Evolutionary conservation across 2,888 invertebrate genomes (phyloP), one percentile per base, ranked within the genome.

Genomic region (Spatulosminthurus flaviceps): DNA sequence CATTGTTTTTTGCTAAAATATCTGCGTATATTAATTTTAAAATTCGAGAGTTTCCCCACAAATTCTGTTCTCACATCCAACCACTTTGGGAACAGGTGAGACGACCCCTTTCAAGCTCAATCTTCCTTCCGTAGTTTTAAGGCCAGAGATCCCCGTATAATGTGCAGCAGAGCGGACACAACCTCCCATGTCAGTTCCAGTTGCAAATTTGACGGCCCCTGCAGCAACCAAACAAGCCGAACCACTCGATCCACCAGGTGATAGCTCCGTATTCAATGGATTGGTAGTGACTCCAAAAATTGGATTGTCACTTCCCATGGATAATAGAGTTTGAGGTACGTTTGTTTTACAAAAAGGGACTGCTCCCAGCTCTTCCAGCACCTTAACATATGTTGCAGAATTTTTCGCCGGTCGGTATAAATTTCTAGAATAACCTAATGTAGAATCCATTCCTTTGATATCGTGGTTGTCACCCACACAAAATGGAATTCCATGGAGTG

Each of bases 201-300:
- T 86, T 0, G 89, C 89, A 16, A 89, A 82, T 1, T 87, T 82
- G 1, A 88, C 87, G 0, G 88, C 89, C 9, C 87, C 87, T 0
- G 86, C 86, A 0, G 87, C 88, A 43, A 89, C 85, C 0, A 89
- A 85, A 1, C 78, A 76, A 7, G 42, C 88, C 78, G 88, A 87
- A 0, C 88, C 89, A 1, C 89, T 88, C 0, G 89, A 89, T 0
- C 90, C 89, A 1, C 90, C 89, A 7, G 88, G 87, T 4, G 86
- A 85, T n/a, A 88, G 85, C 0, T 82, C 81, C 1, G 79, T 28
- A 79, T 88, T 86, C 78, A 86, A 86, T 0, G 89, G 89, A 84
- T 90, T 88, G 11, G 78, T 73, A 0, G 89, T 88, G 0, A 84
- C 84, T 19, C 88, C 89, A 83, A 87, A 88, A 22, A 89, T 86